Conservation (phyloP, 2,797 vertebrate genomes). For the Avahi laniger region DNA sequence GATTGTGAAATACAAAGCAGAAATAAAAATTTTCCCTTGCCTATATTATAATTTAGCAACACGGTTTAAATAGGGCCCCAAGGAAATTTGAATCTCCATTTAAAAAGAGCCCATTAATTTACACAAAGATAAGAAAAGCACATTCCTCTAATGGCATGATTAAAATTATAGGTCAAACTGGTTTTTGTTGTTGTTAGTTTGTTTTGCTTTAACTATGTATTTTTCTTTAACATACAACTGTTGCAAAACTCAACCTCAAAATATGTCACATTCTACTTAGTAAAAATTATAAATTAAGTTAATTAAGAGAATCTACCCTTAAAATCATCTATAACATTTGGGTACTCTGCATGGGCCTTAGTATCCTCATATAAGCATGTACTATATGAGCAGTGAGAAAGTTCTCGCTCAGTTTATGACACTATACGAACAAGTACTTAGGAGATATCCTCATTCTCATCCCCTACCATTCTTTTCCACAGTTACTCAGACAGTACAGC, state of each 20-base stretch:
- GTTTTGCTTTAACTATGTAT: constrained; percentile 16
- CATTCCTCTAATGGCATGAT: background rate
- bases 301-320: background rate
- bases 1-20: background rate
- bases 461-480: background rate
- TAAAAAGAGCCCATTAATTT: background rate
- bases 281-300: constrained; percentile 1
- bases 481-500: background rate
- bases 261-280: background rate
- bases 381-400: background rate
- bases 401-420: background rate
- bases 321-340: background rate
- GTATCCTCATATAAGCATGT: background rate
- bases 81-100: background rate
- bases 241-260: constrained; percentile 19
- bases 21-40: background rate
- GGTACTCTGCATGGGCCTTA: background rate
- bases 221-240: background rate
- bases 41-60: background rate
- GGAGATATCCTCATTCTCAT: background rate
- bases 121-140: background rate
- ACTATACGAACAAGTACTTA: background rate
- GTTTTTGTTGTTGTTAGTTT: background rate
- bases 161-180: constrained; percentile 9
- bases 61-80: background rate